These are phyloP conservation scores for Acleris holmiana DNA, from an alignment of 2,888 invertebrate species.

Conservation along the genomic window DNA sequence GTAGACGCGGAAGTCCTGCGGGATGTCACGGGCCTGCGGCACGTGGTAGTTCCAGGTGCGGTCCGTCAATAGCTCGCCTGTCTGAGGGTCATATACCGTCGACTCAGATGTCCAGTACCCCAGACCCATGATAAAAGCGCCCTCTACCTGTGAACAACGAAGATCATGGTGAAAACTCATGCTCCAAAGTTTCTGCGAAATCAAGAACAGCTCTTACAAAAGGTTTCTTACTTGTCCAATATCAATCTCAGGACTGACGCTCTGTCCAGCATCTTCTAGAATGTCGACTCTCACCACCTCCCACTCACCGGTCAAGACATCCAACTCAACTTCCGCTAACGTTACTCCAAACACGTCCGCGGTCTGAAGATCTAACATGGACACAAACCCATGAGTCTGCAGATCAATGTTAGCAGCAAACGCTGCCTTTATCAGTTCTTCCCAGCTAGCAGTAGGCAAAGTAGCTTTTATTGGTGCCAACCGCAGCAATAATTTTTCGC, in stretches of 20 bases:
- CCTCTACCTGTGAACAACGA: no score
- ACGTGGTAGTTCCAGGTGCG: no score
- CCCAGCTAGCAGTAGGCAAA: slow-evolving; percentile 78
- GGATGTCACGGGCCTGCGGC: no score
- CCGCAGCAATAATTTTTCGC: slow-evolving; percentile 70
- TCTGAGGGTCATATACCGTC: slow-evolving; percentile 77
- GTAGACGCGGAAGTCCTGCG: no score
- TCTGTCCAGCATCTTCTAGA: slow-evolving; percentile 87
- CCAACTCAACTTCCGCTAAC: slow-evolving; percentile 88
- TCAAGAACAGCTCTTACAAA: no score
- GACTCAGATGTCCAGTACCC: slow-evolving; percentile 88
- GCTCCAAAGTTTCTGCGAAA: no score
- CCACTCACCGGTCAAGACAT: slow-evolving; percentile 89
- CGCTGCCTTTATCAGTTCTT: slow-evolving; percentile 77
- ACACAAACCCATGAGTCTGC: slow-evolving; percentile 59
- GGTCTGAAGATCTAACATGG: slow-evolving; percentile 54
- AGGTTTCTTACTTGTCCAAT: slow-evolving; percentile 83
- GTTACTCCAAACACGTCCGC: slow-evolving; percentile 82
- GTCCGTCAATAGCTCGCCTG: slow-evolving; percentile 86
- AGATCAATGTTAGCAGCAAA: slow-evolving; percentile 62
- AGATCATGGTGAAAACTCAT: no score
- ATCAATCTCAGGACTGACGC: slow-evolving; percentile 87
- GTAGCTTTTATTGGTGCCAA: slow-evolving; percentile 70
- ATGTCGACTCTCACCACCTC: slow-evolving; percentile 86
- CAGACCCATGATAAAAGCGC: slow-evolving; percentile 86